phyloP scores from a whole-genome alignment of 2,888 invertebrate species.

The Lamproptera curius region DNA sequence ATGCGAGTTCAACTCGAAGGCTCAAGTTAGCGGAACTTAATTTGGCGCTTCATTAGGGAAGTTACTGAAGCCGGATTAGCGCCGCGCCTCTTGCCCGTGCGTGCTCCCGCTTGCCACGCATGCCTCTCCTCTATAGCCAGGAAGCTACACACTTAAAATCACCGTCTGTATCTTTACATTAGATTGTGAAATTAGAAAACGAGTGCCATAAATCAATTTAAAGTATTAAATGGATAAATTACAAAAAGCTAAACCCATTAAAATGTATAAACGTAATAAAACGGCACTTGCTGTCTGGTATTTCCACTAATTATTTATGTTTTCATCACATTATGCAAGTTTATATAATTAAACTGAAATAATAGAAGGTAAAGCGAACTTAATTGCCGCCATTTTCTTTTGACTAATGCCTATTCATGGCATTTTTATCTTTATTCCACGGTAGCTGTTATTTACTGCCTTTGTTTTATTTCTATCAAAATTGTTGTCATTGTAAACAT shows the following conservation, averaged over 20 bases:
- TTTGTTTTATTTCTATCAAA: slow-evolving; percentile 7
- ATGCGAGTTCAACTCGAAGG: background rate
- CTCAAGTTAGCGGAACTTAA: slow-evolving; percentile 7
- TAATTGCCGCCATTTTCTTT: slow-evolving; percentile 8
- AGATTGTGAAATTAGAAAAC: too few relatives aligned
- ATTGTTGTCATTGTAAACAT: slow-evolving; percentile 4
- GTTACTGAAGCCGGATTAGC: background rate
- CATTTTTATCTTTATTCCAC: background rate
- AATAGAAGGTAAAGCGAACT: slow-evolving; percentile 2
- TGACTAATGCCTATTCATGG: background rate
- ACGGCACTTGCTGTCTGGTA: slow-evolving; percentile 5
- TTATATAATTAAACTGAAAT: slow-evolving; percentile 10
- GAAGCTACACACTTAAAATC: background rate
- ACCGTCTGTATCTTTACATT: background rate
- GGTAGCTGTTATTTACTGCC: slow-evolving; percentile 1
- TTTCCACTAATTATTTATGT: slow-evolving; percentile 8
- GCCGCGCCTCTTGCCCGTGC: background rate
- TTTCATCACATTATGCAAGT: slow-evolving; percentile 1
- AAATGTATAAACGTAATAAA: too few relatives aligned
- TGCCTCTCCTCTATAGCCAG: background rate
- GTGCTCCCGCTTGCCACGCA: background rate
- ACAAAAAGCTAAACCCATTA: too few relatives aligned
- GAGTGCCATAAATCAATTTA: too few relatives aligned
- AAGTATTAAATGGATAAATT: too few relatives aligned
- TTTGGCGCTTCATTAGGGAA: slow-evolving; percentile 11